Base-by-base conservation (phyloP, 2,797 vertebrate genomes). In the Sebastolobus alascanus region DNA sequence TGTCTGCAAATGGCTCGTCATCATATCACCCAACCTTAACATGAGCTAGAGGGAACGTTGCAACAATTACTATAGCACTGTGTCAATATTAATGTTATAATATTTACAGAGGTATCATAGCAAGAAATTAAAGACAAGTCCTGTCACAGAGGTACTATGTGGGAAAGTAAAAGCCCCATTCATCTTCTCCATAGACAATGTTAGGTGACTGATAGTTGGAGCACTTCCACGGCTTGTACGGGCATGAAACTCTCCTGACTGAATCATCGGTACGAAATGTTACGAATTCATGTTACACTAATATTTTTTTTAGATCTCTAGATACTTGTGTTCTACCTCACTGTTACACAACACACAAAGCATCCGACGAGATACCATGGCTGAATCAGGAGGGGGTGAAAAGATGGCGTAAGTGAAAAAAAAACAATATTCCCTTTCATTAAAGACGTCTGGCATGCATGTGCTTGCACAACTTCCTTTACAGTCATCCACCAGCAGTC, bases 381-480 rank as follows among this genome's bases (percentile, higher is more conserved):
- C 63, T 69, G 59, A 80, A 50, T 84, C 72, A 43, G 22, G 40
- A 54, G 31, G 8, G 31, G 55, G 20, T 52, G 33, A 76, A 65
- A n/a, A 33, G 43, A 58, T 55, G 11, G 50, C 25, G n/a, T 55
- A 25, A 55, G 52, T 55, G 10, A 2, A 5, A 54, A 52, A 78
- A 72, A 68, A 52, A 77, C 52, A 52, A 74, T 54, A 74, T 64
- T 61, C 54, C 74, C 61, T 79, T 75, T 43, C 16, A 12, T 38
- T 27, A 25, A 68, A 80, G 38, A 72, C 4, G 14, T 74, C 66
- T 77, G 69, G 35, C 87, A 77, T 68, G 55, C 66, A 74, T 55
- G 65, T 72, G 68, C 84, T 90, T 90, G 80, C 87, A 84, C 84
- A 90, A 90, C 76, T 86, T 87, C 82, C 84, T 87, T 37, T 78